Evolutionary conservation across 2,797 vertebrate species (phyloP).

Genomic region (Melanotaenia parkinsoni): DNA sequence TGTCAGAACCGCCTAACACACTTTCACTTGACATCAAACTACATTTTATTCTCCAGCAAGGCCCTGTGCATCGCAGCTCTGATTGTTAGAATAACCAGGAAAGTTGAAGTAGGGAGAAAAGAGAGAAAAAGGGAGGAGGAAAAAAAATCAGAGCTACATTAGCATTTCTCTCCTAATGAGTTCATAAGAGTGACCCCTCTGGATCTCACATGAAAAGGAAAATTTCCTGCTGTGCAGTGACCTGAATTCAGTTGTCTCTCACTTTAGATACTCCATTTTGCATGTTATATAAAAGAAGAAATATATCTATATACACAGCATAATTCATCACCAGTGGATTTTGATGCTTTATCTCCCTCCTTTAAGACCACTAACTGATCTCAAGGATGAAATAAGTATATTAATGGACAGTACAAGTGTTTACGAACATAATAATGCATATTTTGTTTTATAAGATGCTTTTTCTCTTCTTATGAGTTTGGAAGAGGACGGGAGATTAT

Average conservation of each 20-base stretch:
- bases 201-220: constrained; percentile 92
- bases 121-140: constrained; percentile 20
- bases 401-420: constrained; percentile 26
- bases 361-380: constrained; percentile 36
- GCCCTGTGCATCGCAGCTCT: constrained; percentile 16
- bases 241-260: constrained; percentile 91
- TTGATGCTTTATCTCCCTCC: constrained; percentile 27
- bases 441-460: constrained; percentile 42
- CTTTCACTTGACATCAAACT: constrained; percentile 55
- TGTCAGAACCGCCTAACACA: constrained; percentile 40
- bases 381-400: constrained; percentile 37
- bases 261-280: constrained; percentile 86
- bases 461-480: constrained; percentile 35
- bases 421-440: constrained; percentile 39
- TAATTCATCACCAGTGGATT: constrained; percentile 72
- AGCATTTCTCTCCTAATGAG: constrained; percentile 90
- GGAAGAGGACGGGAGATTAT: constrained; percentile 47
- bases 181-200: constrained; percentile 88
- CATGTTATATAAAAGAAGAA: constrained; percentile 84
- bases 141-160: constrained; percentile 71
- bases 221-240: constrained; percentile 87
- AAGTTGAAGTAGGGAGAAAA: constrained; percentile 61
- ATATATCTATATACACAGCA: constrained; percentile 72
- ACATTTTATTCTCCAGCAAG: constrained; percentile 37
- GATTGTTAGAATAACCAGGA: constrained; percentile 63